phyloP scores from a whole-genome alignment of 1,140 invertebrate genomes.

The Probaryconus sp. region DNA sequence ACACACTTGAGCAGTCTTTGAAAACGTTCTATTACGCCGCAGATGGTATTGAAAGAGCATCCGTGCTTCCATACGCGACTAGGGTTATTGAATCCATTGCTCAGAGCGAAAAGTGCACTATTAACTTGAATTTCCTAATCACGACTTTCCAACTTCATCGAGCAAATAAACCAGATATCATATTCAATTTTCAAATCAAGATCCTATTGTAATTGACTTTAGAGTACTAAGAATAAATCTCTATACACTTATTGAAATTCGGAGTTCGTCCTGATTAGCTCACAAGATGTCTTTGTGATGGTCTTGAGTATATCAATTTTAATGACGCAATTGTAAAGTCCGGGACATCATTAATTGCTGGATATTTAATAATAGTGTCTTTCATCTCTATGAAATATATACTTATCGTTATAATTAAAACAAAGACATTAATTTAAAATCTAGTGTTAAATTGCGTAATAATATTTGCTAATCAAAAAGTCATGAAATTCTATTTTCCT shows the following conservation, averaged over 20 bases:
- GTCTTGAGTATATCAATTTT: too few relatives aligned
- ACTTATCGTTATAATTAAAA: too few relatives aligned
- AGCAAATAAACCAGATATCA: constrained; percentile 28
- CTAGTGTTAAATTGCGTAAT: too few relatives aligned
- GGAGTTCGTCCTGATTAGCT: constrained; percentile 4
- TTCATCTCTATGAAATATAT: too few relatives aligned
- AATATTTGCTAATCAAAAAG: too few relatives aligned
- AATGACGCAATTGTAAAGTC: too few relatives aligned
- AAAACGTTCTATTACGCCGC: constrained; percentile 8
- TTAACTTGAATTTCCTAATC: constrained; percentile 41
- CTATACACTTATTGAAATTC: neutral
- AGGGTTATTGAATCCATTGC: constrained; percentile 31
- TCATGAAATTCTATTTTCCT: too few relatives aligned
- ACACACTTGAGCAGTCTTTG: neutral
- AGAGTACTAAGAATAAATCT: constrained; percentile 20
- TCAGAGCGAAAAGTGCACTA: constrained; percentile 14
- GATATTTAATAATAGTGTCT: too few relatives aligned
- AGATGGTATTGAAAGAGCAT: constrained; percentile 15
- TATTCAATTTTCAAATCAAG: constrained; percentile 20
- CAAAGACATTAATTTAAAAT: too few relatives aligned
- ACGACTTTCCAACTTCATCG: constrained; percentile 30
- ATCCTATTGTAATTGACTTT: constrained; percentile 30
- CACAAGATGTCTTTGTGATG: constrained; percentile 3
- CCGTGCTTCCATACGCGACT: constrained; percentile 1
- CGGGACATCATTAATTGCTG: too few relatives aligned